These are phyloP conservation scores for Cyprinella venusta DNA, from an alignment of 2,797 vertebrate species.

Conservation along the genomic window DNA sequence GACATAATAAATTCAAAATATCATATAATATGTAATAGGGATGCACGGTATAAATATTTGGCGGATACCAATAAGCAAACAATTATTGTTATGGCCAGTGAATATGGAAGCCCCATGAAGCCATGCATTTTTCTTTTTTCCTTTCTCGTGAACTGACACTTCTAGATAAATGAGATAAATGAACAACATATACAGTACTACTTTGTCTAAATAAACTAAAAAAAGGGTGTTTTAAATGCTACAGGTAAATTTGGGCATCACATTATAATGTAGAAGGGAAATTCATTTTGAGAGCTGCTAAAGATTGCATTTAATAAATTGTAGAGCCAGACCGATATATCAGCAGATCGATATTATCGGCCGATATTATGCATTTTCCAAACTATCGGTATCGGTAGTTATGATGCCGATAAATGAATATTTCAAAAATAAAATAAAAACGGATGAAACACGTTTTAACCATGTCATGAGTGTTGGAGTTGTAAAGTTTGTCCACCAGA, in stretches of 20 bases:
- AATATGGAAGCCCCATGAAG: not conserved
- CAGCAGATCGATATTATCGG: too few relatives aligned
- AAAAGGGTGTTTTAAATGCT: not conserved
- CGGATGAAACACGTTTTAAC: too few relatives aligned
- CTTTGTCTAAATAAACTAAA: not conserved
- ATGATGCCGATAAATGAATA: too few relatives aligned
- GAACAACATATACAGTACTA: not conserved
- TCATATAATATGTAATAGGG: slow-evolving; percentile 48
- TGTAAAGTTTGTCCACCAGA: too few relatives aligned
- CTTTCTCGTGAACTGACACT: not conserved
- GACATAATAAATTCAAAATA: slow-evolving; percentile 54
- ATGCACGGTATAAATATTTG: slow-evolving; percentile 15
- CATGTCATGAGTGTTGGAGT: too few relatives aligned
- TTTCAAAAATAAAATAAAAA: too few relatives aligned
- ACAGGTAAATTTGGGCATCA: not conserved
- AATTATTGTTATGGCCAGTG: not conserved
- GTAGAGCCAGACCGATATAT: too few relatives aligned
- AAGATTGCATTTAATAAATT: not conserved
- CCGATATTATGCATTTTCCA: too few relatives aligned
- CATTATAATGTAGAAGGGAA: not conserved
- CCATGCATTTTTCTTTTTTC: not conserved
- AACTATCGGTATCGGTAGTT: too few relatives aligned
- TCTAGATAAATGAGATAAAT: not conserved
- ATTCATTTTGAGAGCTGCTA: not conserved
- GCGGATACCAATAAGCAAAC: not conserved